Evolutionary conservation across 2,113 vertebrate species (phyloP).

Genomic region (Penelope pileata): DNA sequence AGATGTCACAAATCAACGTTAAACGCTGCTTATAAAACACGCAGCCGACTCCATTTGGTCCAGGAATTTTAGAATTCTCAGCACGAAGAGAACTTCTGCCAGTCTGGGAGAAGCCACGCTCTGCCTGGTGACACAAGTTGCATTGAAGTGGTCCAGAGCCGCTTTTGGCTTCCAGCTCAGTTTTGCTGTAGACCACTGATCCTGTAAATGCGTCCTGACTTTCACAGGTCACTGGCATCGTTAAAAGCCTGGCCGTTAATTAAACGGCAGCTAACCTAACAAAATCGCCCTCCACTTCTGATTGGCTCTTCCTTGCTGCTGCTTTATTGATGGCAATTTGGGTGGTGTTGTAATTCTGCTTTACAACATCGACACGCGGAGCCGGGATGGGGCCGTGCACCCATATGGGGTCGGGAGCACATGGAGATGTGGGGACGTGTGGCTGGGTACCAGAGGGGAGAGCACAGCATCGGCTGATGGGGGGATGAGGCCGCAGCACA

Average conservation of each 20-base stretch:
- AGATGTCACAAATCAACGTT: not conserved
- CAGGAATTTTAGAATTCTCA: not conserved
- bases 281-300: not conserved
- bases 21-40: not conserved
- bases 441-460: not conserved
- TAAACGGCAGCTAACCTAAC: not conserved
- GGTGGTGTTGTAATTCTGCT: not conserved
- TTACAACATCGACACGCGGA: not conserved
- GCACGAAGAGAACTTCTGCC: not conserved
- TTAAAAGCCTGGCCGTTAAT: not conserved
- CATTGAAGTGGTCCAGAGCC: not conserved
- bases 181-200: not conserved
- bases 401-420: not conserved
- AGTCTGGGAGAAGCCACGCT: not conserved
- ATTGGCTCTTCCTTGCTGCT: not conserved
- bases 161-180: not conserved
- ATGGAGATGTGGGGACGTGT: not conserved
- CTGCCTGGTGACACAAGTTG: rapidly evolving
- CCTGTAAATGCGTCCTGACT: not conserved
- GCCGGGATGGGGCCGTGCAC: not conserved
- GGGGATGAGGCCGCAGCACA: not conserved
- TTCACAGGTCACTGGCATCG: not conserved
- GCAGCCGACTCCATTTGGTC: not conserved
- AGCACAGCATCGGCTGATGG: rapidly evolving
- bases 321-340: not conserved